A percentile compares a stretch with the other conserved stretches of the same genome.
phyloP scores from a whole-genome alignment of 2,797 vertebrate species.

The Diceros bicornis region DNA sequence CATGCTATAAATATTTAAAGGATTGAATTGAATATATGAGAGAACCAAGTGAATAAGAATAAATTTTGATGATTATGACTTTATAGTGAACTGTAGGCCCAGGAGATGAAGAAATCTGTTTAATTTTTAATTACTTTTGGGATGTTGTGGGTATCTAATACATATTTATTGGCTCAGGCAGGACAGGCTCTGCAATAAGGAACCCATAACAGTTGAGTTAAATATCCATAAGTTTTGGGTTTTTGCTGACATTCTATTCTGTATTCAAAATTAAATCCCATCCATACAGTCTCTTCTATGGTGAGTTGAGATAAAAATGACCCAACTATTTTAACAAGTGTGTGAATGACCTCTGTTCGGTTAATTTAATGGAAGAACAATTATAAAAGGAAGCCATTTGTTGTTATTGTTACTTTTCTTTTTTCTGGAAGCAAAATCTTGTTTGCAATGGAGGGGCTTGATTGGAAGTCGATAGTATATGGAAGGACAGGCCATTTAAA shows the following conservation, averaged over 20 bases:
- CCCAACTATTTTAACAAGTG: not conserved
- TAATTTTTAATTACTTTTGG: slow-evolving; percentile 86
- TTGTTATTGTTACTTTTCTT: not conserved
- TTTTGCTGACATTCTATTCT: slow-evolving; percentile 54
- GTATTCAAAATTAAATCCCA: not conserved
- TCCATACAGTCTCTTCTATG: not conserved
- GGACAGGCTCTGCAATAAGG: slow-evolving; percentile 54
- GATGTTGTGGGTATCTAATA: slow-evolving; percentile 75
- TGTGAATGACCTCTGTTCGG: not conserved
- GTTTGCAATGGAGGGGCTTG: not conserved
- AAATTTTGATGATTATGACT: slow-evolving; percentile 83
- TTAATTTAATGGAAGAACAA: slow-evolving; percentile 41
- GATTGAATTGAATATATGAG: slow-evolving; percentile 74
- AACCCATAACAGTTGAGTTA: slow-evolving; percentile 43
- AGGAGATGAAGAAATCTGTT: slow-evolving; percentile 81
- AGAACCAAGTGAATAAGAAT: slow-evolving; percentile 80
- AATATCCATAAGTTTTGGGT: slow-evolving; percentile 46
- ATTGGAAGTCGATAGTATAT: not conserved
- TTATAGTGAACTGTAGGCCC: slow-evolving; percentile 75
- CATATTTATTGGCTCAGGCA: slow-evolving; percentile 80
- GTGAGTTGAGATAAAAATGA: not conserved
- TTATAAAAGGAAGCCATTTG: slow-evolving; percentile 1
- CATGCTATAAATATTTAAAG: slow-evolving; percentile 83
- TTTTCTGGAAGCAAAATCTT: slow-evolving; percentile 35
- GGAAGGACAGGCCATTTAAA: not conserved